Percentiles rank a stretch among this genome's conserved stretches.
Conservation (phyloP, 1,140 invertebrate species). For the Anastatus disparis region DNA sequence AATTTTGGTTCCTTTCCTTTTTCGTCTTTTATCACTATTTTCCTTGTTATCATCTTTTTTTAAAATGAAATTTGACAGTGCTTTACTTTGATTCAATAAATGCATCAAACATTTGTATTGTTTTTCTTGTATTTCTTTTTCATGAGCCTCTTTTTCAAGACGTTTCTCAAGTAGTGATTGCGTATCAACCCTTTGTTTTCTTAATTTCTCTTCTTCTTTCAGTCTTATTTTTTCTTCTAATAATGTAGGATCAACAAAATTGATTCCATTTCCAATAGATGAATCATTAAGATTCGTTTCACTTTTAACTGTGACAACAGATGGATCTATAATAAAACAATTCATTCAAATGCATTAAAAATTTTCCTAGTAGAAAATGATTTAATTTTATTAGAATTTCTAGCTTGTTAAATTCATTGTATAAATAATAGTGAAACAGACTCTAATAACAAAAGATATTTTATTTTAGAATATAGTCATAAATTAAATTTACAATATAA, state of each 20-base stretch:
- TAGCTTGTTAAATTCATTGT: too few species aligned
- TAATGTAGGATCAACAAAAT: slow-evolving; percentile 24
- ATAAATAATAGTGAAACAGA: too few species aligned
- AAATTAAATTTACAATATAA: too few species aligned
- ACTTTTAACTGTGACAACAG: too few species aligned
- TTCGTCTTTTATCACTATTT: slow-evolving; percentile 16
- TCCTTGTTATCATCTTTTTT: slow-evolving; percentile 47
- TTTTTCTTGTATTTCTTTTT: slow-evolving; percentile 48
- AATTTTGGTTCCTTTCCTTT: slow-evolving; percentile 10
- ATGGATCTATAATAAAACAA: too few species aligned
- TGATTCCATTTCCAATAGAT: slow-evolving; percentile 8
- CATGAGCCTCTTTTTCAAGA: slow-evolving; percentile 44
- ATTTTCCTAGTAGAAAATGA: too few species aligned
- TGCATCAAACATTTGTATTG: slow-evolving; percentile 59
- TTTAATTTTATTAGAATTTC: too few species aligned
- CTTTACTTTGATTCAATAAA: slow-evolving; percentile 62
- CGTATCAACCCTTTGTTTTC: not conserved
- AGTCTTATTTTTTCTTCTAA: not conserved
- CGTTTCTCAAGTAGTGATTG: slow-evolving; percentile 6
- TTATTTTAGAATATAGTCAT: too few species aligned
- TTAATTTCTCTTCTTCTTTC: not conserved
- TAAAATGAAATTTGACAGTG: slow-evolving; percentile 59
- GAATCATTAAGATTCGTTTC: too few species aligned
- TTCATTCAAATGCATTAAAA: too few species aligned
- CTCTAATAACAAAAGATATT: too few species aligned